Percentiles rank a stretch among this genome's conserved stretches.
phyloP scores from a whole-genome alignment of 2,888 invertebrate genomes.

The Metellina segmentata region DNA sequence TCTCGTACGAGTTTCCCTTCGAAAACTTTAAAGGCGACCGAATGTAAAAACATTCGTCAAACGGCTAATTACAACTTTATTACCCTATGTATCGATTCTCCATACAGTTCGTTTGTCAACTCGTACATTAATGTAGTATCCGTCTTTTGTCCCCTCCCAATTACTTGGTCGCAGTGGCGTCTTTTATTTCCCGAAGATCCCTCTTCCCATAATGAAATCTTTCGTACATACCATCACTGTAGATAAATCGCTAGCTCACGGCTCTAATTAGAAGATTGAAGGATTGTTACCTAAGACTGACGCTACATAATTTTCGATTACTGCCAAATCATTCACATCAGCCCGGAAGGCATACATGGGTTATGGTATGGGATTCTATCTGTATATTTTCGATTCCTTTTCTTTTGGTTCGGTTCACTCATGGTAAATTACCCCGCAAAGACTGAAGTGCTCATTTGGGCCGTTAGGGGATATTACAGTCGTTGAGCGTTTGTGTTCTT shows the following conservation, averaged over 20 bases:
- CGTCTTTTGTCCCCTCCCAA: conserved; percentile 10
- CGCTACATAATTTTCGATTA: conserved; percentile 70
- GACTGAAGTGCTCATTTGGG: conserved; percentile 58
- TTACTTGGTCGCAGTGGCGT: conserved; percentile 26
- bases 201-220: conserved; percentile 59
- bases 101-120: conserved; percentile 2
- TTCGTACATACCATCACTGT: neutral
- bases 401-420: conserved; percentile 6
- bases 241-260: conserved; percentile 38
- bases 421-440: conserved; percentile 64
- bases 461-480: conserved; percentile 63
- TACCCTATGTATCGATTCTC: neutral
- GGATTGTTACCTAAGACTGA: conserved; percentile 56
- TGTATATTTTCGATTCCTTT: neutral
- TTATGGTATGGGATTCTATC: conserved; percentile 30
- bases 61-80: conserved; percentile 1
- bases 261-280: conserved; percentile 63
- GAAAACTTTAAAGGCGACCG: neutral
- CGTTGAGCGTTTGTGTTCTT: conserved; percentile 51
- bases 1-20: neutral
- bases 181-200: conserved; percentile 19
- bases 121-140: conserved; percentile 12
- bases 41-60: neutral
- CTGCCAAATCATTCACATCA: conserved; percentile 57
- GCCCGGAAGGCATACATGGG: conserved; percentile 19